Evolutionary conservation across 1,140 invertebrate genomes (phyloP).

Genomic region (Sycobia sp.): DNA sequence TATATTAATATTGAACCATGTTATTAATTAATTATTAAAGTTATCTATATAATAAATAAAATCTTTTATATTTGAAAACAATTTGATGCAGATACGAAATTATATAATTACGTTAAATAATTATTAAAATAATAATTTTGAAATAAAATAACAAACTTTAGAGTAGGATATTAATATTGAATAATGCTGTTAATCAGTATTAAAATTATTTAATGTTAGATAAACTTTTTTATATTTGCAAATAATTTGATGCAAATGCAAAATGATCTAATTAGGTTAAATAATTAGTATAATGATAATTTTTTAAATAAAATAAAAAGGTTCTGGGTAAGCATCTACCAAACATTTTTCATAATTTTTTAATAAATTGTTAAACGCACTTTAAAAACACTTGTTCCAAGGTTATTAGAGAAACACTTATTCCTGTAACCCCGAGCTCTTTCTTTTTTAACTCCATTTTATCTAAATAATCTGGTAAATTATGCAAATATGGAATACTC

Average conservation of each 20-base stretch:
- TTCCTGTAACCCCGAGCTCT: slow-evolving; percentile 71
- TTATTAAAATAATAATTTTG: slow-evolving; percentile 11
- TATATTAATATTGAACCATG: no score
- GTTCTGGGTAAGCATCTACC: neutral
- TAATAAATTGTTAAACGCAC: slow-evolving; percentile 58
- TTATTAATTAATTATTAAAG: no score
- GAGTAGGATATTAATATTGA: neutral
- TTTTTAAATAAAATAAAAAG: no score
- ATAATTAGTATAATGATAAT: no score
- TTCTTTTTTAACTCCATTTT: slow-evolving; percentile 67
- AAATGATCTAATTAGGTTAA: neutral
- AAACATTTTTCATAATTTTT: slow-evolving; percentile 13
- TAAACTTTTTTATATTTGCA: no score
- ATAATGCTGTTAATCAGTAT: no score
- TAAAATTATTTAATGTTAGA: no score
- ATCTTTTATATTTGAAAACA: no score
- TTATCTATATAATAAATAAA: no score
- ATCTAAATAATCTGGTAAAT: slow-evolving; percentile 68
- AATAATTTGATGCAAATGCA: no score
- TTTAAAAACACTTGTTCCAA: slow-evolving; percentile 87
- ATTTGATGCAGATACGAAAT: no score
- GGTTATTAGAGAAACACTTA: slow-evolving; percentile 81
- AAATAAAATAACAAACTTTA: neutral
- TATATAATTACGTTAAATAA: no score
- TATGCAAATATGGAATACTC: slow-evolving; percentile 57